Percentiles rank a stretch among this genome's conserved stretches.
Conservation (phyloP, 2,888 invertebrate genomes). For the Drosophila gaucha region DNA sequence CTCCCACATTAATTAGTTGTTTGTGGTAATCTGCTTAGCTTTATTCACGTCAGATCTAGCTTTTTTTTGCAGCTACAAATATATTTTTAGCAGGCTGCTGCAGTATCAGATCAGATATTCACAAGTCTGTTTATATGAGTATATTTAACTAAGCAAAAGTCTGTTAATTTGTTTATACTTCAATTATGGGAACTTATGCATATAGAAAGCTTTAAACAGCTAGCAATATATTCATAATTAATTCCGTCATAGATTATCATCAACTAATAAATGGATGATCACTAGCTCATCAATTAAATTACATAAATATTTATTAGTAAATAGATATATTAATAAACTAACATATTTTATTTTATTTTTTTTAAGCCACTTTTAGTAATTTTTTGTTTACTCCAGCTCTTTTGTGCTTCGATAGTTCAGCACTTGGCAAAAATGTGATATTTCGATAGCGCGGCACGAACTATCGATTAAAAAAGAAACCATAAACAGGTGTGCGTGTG, state of each 20-base stretch:
- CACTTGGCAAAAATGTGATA: background rate
- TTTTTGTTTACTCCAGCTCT: background rate
- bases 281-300: too few relatives aligned
- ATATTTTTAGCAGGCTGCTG: too few relatives aligned
- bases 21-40: background rate
- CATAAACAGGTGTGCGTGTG: constrained; percentile 12
- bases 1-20: background rate
- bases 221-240: too few relatives aligned
- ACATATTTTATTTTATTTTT: background rate
- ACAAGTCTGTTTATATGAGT: background rate
- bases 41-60: background rate
- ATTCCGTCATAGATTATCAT: too few relatives aligned
- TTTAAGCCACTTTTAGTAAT: background rate
- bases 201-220: too few relatives aligned
- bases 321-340: background rate
- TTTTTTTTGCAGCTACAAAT: background rate
- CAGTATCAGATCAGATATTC: background rate
- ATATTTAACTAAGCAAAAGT: too few relatives aligned
- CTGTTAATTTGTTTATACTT: too few relatives aligned
- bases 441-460: constrained; percentile 23
- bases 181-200: too few relatives aligned
- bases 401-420: background rate
- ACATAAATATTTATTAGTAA: background rate
- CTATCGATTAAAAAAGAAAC: constrained; percentile 34
- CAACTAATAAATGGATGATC: too few relatives aligned